These are phyloP conservation scores for Arion vulgaris DNA, from an alignment of 1,140 invertebrate species.

Conservation along the genomic window DNA sequence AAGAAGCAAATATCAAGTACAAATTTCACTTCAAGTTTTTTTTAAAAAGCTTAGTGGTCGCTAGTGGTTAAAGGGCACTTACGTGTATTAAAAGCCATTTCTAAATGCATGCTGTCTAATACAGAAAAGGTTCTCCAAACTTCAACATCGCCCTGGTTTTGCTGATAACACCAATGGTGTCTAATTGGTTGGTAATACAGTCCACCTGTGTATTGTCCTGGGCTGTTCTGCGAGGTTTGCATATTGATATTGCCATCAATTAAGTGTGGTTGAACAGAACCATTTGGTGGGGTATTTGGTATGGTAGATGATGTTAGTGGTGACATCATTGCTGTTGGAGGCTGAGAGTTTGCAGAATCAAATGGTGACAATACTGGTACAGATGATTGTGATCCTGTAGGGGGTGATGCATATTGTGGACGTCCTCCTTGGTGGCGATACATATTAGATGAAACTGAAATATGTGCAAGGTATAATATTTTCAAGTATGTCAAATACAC, in stretches of 20 bases:
- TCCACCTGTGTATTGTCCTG: constrained; percentile 34
- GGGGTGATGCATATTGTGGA: constrained; percentile 48
- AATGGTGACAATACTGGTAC: neutral
- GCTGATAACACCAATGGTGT: constrained; percentile 91
- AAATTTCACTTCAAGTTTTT: no score
- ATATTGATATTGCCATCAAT: no score
- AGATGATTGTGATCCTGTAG: neutral
- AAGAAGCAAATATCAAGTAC: no score
- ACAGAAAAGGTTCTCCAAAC: constrained; percentile 89
- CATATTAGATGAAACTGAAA: constrained; percentile 14
- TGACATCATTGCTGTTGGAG: constrained; percentile 27
- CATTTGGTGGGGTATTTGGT: neutral
- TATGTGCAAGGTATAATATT: no score
- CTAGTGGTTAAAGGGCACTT: no score
- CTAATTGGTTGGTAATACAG: constrained; percentile 77
- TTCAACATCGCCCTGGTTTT: constrained; percentile 80
- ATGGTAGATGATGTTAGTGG: constrained; percentile 27
- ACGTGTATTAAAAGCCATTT: constrained; percentile 80
- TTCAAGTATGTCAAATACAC: no score
- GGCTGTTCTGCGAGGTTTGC: neutral
- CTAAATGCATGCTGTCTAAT: constrained; percentile 85
- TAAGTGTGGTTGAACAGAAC: no score
- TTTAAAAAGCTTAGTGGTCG: no score
- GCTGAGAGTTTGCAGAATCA: neutral
- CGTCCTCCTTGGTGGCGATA: constrained; percentile 38